Base-by-base conservation (phyloP, 2,113 vertebrate genomes). In the Tachuris rubrigastra region DNA sequence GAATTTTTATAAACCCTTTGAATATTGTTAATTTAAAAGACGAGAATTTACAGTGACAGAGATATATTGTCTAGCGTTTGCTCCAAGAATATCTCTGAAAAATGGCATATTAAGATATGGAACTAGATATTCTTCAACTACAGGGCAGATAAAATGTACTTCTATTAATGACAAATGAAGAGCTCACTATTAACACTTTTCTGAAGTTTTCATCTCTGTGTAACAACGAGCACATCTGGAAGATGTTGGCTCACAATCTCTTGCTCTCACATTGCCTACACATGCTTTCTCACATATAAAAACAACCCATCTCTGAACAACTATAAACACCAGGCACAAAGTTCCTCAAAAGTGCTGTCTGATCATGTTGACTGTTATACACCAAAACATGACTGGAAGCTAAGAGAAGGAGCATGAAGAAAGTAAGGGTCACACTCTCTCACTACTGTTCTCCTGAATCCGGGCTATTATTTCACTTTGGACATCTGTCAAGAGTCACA, bases 1-100 rank as follows among this genome's bases (percentile, higher is more conserved):
- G 21, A 77, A 71, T 74, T 95, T 92, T 90, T 95, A 93, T 39
- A 93, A 95, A 77, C 18, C 27, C 65, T 89, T 86, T 68, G 42
- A 89, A 90, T 81, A 90, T 2, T n/a, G 37, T 66, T 93, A 77
- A 92, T 87, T 90, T 86, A 85, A 66, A 74, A 74, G 47, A 58
- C 37, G 56, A 80, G 67, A 89, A 87, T 56, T 91, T 56, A 75
- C 49, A 69, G 7, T 62, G 85, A 88, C 90, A 93, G 66, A 88
- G 76, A 93, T 62, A 47, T 5, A 80, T 18, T 30, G 28, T 14
- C 83, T 12, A 63, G 33, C 46, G 35, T 89, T 84, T 88, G 59
- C 50, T 84, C 83, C 68, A 83, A 93, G 30, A 95, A 56, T 77
- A 53, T 58, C 25, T 66, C 30, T 69, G 67, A 73, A 81, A 95